phyloP scores from a whole-genome alignment of 1,140 invertebrate genomes.

The Pseudomyrmex sp. region DNA sequence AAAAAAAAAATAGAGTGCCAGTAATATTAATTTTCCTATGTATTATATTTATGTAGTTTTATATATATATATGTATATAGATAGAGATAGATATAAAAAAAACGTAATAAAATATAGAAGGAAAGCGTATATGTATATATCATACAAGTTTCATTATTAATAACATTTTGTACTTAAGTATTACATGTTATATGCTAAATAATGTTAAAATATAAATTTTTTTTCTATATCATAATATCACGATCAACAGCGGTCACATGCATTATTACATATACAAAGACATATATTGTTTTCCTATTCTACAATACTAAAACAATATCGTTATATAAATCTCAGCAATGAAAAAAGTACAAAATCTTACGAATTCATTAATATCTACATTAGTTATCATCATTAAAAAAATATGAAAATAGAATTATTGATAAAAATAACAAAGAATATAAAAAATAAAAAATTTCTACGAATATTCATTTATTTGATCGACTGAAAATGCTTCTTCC shows the following conservation, averaged over 20 bases:
- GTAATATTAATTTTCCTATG: slow-evolving; percentile 8
- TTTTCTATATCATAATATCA: slow-evolving; percentile 55
- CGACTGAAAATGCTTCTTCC: neutral
- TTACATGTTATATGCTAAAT: slow-evolving; percentile 48
- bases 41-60: slow-evolving; percentile 7
- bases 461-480: no score
- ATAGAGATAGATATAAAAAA: slow-evolving; percentile 3
- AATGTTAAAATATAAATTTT: slow-evolving; percentile 50
- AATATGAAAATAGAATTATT: neutral
- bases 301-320: slow-evolving; percentile 17
- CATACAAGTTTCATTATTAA: slow-evolving; percentile 42
- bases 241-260: slow-evolving; percentile 38
- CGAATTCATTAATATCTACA: slow-evolving; percentile 28
- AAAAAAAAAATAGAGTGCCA: neutral
- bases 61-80: no score
- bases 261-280: slow-evolving; percentile 32
- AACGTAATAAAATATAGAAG: slow-evolving; percentile 43
- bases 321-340: slow-evolving; percentile 30
- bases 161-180: slow-evolving; percentile 55
- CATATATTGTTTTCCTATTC: slow-evolving; percentile 9
- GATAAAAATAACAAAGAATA: neutral
- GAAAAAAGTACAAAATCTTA: slow-evolving; percentile 55
- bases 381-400: slow-evolving; percentile 10
- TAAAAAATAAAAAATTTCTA: neutral
- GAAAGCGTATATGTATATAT: slow-evolving; percentile 20